Percentiles rank a stretch among this genome's conserved stretches.
Evolutionary conservation across 2,113 vertebrate species (phyloP).

Genomic region (human (Homo sapiens)): GRCh38 chr17:30532501-30533000

Average conservation of each 20-base stretch:
- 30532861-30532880: background rate
- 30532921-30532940: background rate
- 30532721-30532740: background rate
- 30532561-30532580: background rate
- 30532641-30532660: background rate
- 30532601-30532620: background rate
- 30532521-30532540: background rate
- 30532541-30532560: background rate
- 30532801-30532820: background rate
- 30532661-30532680: background rate
- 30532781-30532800: background rate
- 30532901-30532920: background rate
- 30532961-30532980: background rate
- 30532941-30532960: background rate
- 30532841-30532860: background rate
- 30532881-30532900: background rate
- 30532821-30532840: background rate
- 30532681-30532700: background rate
- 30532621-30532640: background rate
- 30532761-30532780: background rate
- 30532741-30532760: background rate
- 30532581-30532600: background rate
- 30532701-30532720: background rate
- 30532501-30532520: background rate
- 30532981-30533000: background rate